phyloP scores from a whole-genome alignment of 2,888 invertebrate species.

The Eupithecia exiguata region DNA sequence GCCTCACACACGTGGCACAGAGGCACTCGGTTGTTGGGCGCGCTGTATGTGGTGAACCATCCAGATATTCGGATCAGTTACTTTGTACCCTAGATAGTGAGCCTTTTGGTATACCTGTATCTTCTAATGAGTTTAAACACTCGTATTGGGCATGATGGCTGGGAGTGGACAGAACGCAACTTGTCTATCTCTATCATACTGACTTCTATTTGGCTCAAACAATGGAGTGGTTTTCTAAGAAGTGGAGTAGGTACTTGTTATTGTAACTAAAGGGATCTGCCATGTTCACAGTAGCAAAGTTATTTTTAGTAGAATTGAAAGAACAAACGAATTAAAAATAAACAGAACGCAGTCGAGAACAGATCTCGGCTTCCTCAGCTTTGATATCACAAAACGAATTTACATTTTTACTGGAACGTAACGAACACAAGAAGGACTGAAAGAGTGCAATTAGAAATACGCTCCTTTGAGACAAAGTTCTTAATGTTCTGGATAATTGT shows the following conservation, averaged over 20 bases:
- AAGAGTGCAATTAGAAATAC: constrained; percentile 29
- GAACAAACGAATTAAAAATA: constrained; percentile 29
- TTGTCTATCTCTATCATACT: no score
- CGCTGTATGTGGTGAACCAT: no score
- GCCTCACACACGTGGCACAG: no score
- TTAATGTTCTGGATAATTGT: constrained; percentile 35
- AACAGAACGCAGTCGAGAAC: constrained; percentile 19
- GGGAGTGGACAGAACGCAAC: no score
- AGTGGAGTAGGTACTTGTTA: neutral
- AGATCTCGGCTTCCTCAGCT: constrained; percentile 26
- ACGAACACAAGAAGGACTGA: constrained; percentile 23
- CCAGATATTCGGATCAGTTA: no score
- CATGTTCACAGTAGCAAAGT: neutral
- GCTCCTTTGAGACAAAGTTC: constrained; percentile 34
- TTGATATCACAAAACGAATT: constrained; percentile 34
- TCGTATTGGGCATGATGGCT: no score
- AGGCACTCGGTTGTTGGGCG: no score
- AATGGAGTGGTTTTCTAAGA: neutral
- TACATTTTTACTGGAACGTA: constrained; percentile 28
- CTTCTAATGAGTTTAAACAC: no score
- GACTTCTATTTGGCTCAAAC: neutral
- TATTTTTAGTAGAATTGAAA: constrained; percentile 16
- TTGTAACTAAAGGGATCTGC: neutral
- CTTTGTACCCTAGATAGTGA: no score
- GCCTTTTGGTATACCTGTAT: no score